A percentile compares a stretch with the other conserved stretches of the same genome.
Conservation (phyloP, 2,113 vertebrate genomes). For the Cryptoleucopteryx plumbea region DNA sequence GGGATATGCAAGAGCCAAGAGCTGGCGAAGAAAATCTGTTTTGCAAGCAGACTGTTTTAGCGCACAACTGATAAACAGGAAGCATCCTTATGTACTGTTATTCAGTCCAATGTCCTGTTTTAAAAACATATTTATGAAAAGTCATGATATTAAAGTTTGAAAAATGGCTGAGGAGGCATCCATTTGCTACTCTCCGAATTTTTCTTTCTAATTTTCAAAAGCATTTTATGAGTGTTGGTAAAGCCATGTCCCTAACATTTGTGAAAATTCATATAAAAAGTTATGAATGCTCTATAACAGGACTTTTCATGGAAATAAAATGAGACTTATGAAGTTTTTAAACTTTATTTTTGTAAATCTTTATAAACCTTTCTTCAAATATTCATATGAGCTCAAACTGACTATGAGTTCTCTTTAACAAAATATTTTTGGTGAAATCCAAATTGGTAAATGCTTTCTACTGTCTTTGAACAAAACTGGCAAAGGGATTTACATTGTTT, state of each 20-base stretch:
- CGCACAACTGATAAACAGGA: not conserved
- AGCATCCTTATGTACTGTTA: not conserved
- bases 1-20: not conserved
- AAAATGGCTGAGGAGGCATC: not conserved
- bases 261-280: constrained; percentile 21
- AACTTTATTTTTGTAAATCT: not conserved
- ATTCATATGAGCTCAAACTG: not conserved
- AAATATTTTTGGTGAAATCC: not conserved
- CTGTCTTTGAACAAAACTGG: not conserved
- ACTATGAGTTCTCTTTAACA: not conserved
- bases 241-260: not conserved
- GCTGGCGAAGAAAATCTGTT: not conserved
- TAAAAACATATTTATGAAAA: not conserved
- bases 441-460: not conserved
- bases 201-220: not conserved
- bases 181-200: not conserved
- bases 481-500: not conserved
- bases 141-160: not conserved
- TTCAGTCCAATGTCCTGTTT: not conserved
- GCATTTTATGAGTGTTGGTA: constrained; percentile 11
- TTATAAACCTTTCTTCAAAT: not conserved
- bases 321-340: not conserved
- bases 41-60: not conserved
- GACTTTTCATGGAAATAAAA: constrained; percentile 23
- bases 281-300: not conserved